These are phyloP conservation scores for Gambusia holbrooki DNA, from an alignment of 2,113 vertebrate genomes.

Conservation along the genomic window DNA sequence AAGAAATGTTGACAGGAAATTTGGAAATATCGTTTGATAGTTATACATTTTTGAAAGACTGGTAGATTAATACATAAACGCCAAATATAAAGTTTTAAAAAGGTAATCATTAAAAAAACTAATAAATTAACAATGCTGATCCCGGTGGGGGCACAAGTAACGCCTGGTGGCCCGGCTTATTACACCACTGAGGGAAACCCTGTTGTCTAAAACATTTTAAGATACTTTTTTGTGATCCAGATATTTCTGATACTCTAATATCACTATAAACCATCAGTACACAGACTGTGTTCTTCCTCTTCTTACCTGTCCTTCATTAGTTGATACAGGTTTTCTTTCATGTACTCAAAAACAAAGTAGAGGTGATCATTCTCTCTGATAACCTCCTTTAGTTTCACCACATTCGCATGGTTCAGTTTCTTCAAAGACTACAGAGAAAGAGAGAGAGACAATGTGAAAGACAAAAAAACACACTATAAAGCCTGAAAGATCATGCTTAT, in stretches of 20 bases:
- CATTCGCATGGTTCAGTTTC: constrained; percentile 97
- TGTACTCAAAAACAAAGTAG: constrained; percentile 99
- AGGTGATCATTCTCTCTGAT: constrained; percentile 98
- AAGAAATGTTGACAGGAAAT: too few species aligned
- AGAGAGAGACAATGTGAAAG: constrained; percentile 7
- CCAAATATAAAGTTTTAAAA: too few species aligned
- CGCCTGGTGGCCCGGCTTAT: too few species aligned
- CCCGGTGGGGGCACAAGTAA: too few species aligned
- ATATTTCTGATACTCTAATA: neutral
- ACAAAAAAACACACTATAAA: neutral
- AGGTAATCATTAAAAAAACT: too few species aligned
- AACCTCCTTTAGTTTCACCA: constrained; percentile 97
- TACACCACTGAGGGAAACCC: too few species aligned
- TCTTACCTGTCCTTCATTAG: constrained; percentile 97
- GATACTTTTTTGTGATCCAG: neutral
- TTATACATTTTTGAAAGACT: too few species aligned
- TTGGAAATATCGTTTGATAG: too few species aligned
- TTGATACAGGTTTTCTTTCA: constrained; percentile 99
- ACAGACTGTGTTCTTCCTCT: neutral
- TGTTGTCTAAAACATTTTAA: neutral
- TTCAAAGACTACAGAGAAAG: constrained; percentile 89
- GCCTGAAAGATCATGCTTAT: neutral
- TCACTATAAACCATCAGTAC: neutral
- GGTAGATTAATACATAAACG: too few species aligned
- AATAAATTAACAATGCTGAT: too few species aligned